phyloP scores from a whole-genome alignment of 2,888 invertebrate species.

The Myopa tessellatipennis region DNA sequence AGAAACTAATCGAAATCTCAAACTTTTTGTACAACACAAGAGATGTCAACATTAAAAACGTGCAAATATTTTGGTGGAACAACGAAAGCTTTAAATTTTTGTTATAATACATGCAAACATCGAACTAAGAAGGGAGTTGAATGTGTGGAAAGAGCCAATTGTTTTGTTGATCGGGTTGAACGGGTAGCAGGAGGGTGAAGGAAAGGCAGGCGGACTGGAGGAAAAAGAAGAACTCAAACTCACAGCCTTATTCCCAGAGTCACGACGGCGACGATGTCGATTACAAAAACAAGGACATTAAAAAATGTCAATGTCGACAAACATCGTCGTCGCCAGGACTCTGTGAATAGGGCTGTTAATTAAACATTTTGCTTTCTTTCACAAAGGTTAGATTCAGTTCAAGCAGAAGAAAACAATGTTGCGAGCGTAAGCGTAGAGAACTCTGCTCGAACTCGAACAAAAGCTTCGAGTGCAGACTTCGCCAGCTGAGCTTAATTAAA shows the following conservation, averaged over 20 bases:
- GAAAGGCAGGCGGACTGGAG: neutral
- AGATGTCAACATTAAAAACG: constrained; percentile 13
- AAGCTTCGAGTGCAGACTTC: neutral
- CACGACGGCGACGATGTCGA: too few relatives aligned
- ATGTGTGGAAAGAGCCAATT: neutral
- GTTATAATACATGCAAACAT: constrained; percentile 19
- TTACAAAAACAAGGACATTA: too few relatives aligned
- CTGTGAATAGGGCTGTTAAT: neutral
- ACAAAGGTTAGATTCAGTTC: neutral
- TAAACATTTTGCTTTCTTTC: neutral
- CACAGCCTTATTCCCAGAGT: too few relatives aligned
- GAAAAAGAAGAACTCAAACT: neutral
- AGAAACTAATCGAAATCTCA: neutral
- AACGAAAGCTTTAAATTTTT: constrained; percentile 18
- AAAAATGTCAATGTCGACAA: too few relatives aligned
- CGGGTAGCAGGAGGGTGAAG: neutral
- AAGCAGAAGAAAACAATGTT: too few relatives aligned
- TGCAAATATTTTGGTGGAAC: constrained; percentile 20
- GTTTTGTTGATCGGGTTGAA: too few relatives aligned
- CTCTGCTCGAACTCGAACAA: constrained; percentile 14
- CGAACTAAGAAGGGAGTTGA: neutral
- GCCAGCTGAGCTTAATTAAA: constrained; percentile 18
- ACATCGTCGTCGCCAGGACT: too few relatives aligned
- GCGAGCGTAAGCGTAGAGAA: neutral
- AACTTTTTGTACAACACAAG: constrained; percentile 23